These are phyloP conservation scores for Cephus sareptanus DNA, from an alignment of 2,888 invertebrate genomes.

Conservation along the genomic window DNA sequence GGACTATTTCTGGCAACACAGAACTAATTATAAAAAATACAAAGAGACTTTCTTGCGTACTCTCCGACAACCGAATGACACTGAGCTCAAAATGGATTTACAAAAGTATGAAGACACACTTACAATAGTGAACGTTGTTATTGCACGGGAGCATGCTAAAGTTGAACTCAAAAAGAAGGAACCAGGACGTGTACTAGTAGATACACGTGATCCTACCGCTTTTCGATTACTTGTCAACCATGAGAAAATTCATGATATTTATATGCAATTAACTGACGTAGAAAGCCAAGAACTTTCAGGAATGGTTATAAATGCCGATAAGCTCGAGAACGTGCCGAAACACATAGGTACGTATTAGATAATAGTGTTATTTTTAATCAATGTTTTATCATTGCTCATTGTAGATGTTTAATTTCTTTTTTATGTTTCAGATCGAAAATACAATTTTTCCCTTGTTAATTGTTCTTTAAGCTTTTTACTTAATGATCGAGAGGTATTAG, in stretches of 20 bases:
- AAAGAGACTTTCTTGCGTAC: conserved; percentile 78
- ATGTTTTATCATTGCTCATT: not conserved
- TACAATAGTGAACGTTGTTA: conserved; percentile 79
- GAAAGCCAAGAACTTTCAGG: conserved; percentile 73
- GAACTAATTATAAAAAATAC: conserved; percentile 77
- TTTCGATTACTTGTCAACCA: conserved; percentile 69
- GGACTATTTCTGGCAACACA: conserved; percentile 75
- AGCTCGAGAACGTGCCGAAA: conserved; percentile 69
- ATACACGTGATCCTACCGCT: conserved; percentile 54
- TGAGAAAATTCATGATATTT: conserved; percentile 69
- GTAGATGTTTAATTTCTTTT: not conserved
- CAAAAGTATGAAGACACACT: conserved; percentile 81
- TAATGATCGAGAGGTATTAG: conserved; percentile 77
- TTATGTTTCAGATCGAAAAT: conserved; percentile 75
- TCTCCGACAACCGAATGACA: conserved; percentile 77
- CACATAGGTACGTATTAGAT: conserved; percentile 68
- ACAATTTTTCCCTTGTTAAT: conserved; percentile 81
- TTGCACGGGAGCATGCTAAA: conserved; percentile 84
- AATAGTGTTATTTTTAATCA: not conserved
- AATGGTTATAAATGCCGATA: conserved; percentile 65
- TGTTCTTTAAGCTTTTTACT: conserved; percentile 77
- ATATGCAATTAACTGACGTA: conserved; percentile 74
- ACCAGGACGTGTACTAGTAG: conserved; percentile 58
- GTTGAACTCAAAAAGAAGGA: conserved; percentile 69
- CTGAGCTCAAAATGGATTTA: conserved; percentile 78